Evolutionary conservation across 2,113 vertebrate genomes (phyloP).

Genomic region (Zapornia atra): DNA sequence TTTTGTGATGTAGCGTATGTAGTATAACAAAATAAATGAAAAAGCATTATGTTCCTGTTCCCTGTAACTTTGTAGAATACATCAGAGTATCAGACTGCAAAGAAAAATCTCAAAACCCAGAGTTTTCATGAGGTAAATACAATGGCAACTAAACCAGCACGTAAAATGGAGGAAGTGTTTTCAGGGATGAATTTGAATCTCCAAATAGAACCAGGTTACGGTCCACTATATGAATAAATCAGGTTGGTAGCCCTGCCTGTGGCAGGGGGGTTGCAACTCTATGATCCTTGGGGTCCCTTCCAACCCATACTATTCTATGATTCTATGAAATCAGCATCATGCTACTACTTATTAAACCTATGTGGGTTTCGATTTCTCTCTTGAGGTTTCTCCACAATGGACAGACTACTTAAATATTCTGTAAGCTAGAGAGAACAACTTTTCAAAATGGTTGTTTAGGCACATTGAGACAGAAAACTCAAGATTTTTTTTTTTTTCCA

Average conservation of each 20-base stretch:
- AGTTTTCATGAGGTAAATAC: not conserved
- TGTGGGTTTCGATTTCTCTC: not conserved
- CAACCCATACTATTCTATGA: no score
- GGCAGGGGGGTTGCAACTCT: no score
- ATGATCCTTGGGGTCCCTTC: no score
- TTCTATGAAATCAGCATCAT: not conserved
- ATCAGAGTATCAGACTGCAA: not conserved
- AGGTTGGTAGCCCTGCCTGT: no score
- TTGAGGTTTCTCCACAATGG: not conserved
- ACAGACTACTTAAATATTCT: not conserved
- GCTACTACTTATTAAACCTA: not conserved
- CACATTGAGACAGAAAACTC: not conserved
- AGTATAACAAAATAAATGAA: not conserved
- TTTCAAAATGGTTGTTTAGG: not conserved
- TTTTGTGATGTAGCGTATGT: not conserved
- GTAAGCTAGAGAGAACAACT: not conserved
- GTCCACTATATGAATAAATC: not conserved
- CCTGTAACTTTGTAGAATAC: not conserved
- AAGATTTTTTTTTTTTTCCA: not conserved
- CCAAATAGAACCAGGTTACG: not conserved
- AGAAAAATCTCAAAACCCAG: not conserved
- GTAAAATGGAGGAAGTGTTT: not conserved
- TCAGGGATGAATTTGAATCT: not conserved
- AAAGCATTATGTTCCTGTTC: not conserved
- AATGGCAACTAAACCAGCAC: not conserved